phyloP scores from a whole-genome alignment of 1,140 invertebrate genomes.

The Cherax quadricarinatus region DNA sequence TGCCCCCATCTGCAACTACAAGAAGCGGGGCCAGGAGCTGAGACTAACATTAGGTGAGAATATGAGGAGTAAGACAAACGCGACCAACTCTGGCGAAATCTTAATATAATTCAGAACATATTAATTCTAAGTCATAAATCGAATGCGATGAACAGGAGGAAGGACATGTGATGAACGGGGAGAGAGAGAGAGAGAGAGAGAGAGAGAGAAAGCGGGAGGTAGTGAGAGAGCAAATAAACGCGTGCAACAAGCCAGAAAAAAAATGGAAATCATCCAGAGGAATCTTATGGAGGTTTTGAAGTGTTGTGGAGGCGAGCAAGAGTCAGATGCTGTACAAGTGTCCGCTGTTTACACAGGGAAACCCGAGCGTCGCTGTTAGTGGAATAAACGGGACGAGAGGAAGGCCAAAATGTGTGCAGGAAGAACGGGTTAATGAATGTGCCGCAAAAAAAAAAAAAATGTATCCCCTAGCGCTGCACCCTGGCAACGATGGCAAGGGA shows the following conservation, averaged over 20 bases:
- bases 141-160: too few species aligned
- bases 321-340: background rate
- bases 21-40: too few species aligned
- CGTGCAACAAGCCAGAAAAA: background rate
- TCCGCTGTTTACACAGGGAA: conserved; percentile 27
- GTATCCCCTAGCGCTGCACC: background rate
- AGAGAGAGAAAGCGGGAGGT: too few species aligned
- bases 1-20: too few species aligned
- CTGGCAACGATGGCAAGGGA: conserved; percentile 34
- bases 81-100: too few species aligned
- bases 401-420: conserved; percentile 41
- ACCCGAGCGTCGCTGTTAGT: conserved; percentile 46
- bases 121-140: too few species aligned
- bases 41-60: too few species aligned
- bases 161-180: too few species aligned
- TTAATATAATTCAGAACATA: too few species aligned
- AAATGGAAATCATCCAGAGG: background rate
- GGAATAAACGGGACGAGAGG: conserved; percentile 43
- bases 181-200: too few species aligned
- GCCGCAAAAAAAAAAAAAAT: conserved; percentile 45
- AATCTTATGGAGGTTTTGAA: background rate
- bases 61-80: too few species aligned
- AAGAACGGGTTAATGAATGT: conserved; percentile 61
- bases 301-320: background rate
- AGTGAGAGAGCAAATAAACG: background rate